Base-by-base conservation (phyloP, 2,888 invertebrate species). In the Agriopis marginaria region DNA sequence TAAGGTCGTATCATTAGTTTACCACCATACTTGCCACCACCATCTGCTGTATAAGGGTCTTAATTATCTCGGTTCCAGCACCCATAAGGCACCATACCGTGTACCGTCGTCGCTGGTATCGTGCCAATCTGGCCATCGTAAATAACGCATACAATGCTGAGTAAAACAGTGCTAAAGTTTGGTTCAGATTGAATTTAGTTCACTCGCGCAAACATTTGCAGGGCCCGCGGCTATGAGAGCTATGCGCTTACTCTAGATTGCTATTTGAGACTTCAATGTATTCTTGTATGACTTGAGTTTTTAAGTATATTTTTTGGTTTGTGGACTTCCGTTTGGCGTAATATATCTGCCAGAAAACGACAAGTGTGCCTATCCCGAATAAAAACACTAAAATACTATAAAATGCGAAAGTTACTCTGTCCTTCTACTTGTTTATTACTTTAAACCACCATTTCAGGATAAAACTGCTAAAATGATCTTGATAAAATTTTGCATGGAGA, bases 111-210 rank as follows among this genome's bases (percentile, higher is more conserved):
- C 53, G 61, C 69, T 77, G 77, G 82, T 88, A 90, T 90, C 90
- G 86, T 82, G 80, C 78, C 82, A 85, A 90, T 90, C 90, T 87
- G 85, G 77, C 77, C 81, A 81, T 86, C 87, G 90, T 91, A 91
- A 92, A 92, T 91, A 91, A 91, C 87, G 86, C 84, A 84, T 86
- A 68, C 73, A 62, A 60, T 40, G 68, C 83, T 82, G 77, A 9
- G 82, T 82, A 81, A 82, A 87, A 86, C 88, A 87, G 83, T 7
- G 44, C 44, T 14, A 23, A n/a, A 11, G 53, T 9, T 62, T 45
- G 10, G n/a, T 59, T 39, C 54, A 59, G 44, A 32, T n/a, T 6
- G 40, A 14, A n/a, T n/a, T 40, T 17, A 5, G 11, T 8, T 7
- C 14, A 42, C 14, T 54, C 10, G 3, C 11, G 17, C 49, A 14